Base-by-base conservation (phyloP, 2,888 invertebrate species). In the Patella pellucida region DNA sequence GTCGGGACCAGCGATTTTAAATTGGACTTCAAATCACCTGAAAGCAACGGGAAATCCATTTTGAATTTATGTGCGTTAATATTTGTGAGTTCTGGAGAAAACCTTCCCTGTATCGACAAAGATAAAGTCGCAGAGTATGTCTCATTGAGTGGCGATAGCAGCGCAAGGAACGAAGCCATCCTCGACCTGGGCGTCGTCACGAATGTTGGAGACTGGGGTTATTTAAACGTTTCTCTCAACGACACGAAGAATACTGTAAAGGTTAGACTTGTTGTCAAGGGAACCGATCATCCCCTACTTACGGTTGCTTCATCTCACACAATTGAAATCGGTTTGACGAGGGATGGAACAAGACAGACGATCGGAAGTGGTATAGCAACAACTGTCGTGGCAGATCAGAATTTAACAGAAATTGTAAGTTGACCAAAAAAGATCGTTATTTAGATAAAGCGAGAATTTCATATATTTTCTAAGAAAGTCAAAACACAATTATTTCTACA, bases 161-260 rank as follows among this genome's bases (percentile, higher is more conserved):
- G 31, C 5, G 15, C 69, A 16, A 69, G 82, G 11, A 86, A 88
- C 77, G 76, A 78, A 7, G 88, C 85, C 12, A 77, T 78, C 1
- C 62, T 88, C 11, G 76, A 82, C 31, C 68, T 87, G 14, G 87
- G 87, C 9, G 79, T 75, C 23, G 77, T 89, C 16, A 82, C 80
- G 9, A 85, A 87, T 79, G 74, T 79, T 71, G 79, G 77, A 50
- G 51, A 52, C 41, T 81, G 73, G 75, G 75, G 71, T 11, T 81
- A 68, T 73, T 70, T 77, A 1, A 68, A 77, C 62, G 56, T 74
- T n/a, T 74, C 71, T 52, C 71, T 41, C 23, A 15, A n/a, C 3
- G 71, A 68, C 16, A 79, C 79, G n/a, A 72, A 78, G 52, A 75
- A 75, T 0, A 81, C 85, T 9, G 71, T 51, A 7, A 14, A 76